Percentiles rank a stretch among this genome's conserved stretches.
These are phyloP conservation scores for Dasyprocta punctata DNA, from an alignment of 2,113 vertebrate genomes.

Conservation along the genomic window DNA sequence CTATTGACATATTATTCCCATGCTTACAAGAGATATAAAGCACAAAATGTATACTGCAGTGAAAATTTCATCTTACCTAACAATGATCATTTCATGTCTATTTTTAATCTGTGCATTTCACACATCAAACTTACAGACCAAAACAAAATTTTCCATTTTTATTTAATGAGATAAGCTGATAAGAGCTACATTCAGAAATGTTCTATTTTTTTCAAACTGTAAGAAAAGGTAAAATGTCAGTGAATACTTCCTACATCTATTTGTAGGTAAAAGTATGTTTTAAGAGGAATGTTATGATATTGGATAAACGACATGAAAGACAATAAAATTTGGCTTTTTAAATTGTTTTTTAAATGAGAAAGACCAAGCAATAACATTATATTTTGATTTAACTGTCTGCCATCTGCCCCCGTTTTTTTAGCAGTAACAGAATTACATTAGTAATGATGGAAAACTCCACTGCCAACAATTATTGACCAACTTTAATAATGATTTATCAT, in stretches of 20 bases:
- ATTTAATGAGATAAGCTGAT: conserved; percentile 8
- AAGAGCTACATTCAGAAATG: not conserved
- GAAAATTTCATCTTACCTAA: conserved; percentile 39
- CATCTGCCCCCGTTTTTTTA: conserved; percentile 51
- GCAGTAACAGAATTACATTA: conserved; percentile 44
- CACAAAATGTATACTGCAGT: not conserved
- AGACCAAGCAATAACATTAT: conserved; percentile 2
- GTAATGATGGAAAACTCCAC: conserved; percentile 29
- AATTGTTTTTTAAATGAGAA: not conserved
- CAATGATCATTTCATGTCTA: conserved; percentile 25
- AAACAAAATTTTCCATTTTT: conserved; percentile 29
- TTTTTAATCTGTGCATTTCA: conserved; percentile 22
- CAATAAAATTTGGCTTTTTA: conserved; percentile 33
- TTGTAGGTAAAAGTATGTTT: not conserved
- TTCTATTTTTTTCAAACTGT: not conserved
- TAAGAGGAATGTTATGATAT: not conserved
- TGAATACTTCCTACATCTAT: not conserved
- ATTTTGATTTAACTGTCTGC: conserved; percentile 35
- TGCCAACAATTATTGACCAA: conserved; percentile 33
- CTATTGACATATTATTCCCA: not conserved
- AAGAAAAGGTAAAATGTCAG: conserved; percentile 7
- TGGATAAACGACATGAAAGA: not conserved
- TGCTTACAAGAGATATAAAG: conserved; percentile 1
- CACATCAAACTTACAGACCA: conserved; percentile 31
- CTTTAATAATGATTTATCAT: conserved; percentile 34